These are phyloP conservation scores for Neria commutata DNA, from an alignment of 2,888 invertebrate species.

Conservation along the genomic window DNA sequence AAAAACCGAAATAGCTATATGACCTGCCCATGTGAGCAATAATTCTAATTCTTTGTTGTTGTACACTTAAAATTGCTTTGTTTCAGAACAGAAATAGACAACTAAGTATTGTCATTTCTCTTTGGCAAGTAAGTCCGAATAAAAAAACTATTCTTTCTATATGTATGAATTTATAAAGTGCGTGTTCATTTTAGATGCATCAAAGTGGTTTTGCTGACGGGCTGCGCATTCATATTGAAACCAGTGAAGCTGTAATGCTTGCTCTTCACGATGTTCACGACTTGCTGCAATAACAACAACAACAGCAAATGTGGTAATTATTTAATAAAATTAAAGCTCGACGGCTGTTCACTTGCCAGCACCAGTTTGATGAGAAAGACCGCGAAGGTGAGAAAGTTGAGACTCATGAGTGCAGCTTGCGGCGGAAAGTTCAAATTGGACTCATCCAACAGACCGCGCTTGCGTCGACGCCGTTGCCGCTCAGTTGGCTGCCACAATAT, in stretches of 20 bases:
- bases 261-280: constrained; percentile 70
- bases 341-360: constrained; percentile 66
- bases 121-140: too few relatives aligned
- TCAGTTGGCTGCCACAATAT: constrained; percentile 61
- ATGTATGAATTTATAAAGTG: not conserved
- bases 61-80: too few relatives aligned
- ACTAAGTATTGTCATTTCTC: too few relatives aligned
- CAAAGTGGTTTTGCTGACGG: constrained; percentile 32
- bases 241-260: constrained; percentile 62
- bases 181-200: constrained; percentile 2
- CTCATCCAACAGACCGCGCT: constrained; percentile 59
- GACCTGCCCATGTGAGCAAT: too few relatives aligned
- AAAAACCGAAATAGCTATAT: too few relatives aligned
- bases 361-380: constrained; percentile 84
- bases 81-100: too few relatives aligned
- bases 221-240: constrained; percentile 43
- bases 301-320: constrained; percentile 6
- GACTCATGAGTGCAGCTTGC: constrained; percentile 81
- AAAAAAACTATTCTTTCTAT: too few relatives aligned
- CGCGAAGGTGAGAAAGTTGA: constrained; percentile 84
- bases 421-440: constrained; percentile 78
- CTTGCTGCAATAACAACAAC: constrained; percentile 66
- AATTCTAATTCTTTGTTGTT: too few relatives aligned
- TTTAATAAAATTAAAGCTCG: constrained; percentile 1
- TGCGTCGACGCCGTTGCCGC: constrained; percentile 42